phyloP scores from a whole-genome alignment of 2,797 vertebrate species.

The Atherinosoma microstoma region DNA sequence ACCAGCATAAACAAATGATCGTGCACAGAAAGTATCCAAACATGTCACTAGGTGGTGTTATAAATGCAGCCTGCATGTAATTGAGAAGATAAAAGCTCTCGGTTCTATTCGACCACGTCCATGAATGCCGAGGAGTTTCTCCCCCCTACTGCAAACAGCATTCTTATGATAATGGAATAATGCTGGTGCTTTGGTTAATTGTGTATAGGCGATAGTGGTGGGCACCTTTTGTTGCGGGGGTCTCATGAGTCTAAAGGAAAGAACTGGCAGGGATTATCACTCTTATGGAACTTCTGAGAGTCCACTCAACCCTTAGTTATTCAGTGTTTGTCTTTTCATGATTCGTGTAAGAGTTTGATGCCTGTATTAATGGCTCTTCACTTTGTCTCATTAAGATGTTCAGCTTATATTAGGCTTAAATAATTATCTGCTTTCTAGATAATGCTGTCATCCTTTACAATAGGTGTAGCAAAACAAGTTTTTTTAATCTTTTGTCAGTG shows the following conservation, averaged over 20 bases:
- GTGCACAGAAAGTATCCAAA: constrained; percentile 64
- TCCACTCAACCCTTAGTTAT: constrained; percentile 38
- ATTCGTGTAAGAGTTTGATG: constrained; percentile 13
- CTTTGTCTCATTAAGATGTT: neutral
- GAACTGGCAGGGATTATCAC: constrained; percentile 81
- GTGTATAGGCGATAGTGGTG: constrained; percentile 81
- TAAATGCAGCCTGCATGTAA: constrained; percentile 75
- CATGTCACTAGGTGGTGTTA: constrained; percentile 67
- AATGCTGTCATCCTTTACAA: neutral
- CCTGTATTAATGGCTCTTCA: neutral
- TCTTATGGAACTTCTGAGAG: constrained; percentile 62
- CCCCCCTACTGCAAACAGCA: constrained; percentile 76
- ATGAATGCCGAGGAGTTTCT: constrained; percentile 74
- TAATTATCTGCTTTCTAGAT: neutral
- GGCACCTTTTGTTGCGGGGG: constrained; percentile 81
- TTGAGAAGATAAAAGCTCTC: constrained; percentile 77
- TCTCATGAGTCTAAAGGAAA: constrained; percentile 76
- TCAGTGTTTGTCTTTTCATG: constrained; percentile 43
- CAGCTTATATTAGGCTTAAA: neutral
- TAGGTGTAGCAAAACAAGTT: neutral
- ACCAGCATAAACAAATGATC: constrained; percentile 49
- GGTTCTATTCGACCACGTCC: constrained; percentile 59
- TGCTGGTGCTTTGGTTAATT: constrained; percentile 85
- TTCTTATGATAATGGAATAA: constrained; percentile 87
- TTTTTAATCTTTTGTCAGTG: neutral